Conservation (phyloP, 2,113 vertebrate species). For the Rhinolophus ferrumequinum region DNA sequence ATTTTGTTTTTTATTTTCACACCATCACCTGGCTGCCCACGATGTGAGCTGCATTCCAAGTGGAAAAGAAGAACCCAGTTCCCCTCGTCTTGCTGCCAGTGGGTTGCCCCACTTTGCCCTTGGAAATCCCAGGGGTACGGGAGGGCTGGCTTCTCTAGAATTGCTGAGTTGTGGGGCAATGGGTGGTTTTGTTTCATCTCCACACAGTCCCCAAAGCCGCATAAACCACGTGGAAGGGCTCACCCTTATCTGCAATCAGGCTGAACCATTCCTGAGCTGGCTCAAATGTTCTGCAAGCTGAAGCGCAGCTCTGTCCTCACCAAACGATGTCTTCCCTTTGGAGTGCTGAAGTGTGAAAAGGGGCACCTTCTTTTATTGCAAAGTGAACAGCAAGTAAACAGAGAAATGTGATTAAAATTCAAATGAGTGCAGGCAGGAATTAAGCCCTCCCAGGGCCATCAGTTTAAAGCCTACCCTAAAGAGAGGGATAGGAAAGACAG, state of each 20-base stretch:
- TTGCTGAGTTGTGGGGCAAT: neutral
- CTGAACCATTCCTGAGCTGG: neutral
- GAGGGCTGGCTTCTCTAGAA: neutral
- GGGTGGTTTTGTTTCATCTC: neutral
- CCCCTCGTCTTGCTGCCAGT: neutral
- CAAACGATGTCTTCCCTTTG: neutral
- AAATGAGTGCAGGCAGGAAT: neutral
- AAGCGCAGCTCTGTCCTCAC: neutral
- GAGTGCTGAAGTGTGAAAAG: neutral
- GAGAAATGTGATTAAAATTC: conserved; percentile 11
- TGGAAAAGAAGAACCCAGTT: neutral
- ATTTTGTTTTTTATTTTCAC: neutral
- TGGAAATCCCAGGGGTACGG: neutral
- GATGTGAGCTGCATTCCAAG: neutral
- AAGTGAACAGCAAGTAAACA: conserved; percentile 28
- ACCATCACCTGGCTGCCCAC: neutral
- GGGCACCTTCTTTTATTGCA: conserved; percentile 28
- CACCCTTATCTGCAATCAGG: neutral
- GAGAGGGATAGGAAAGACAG: neutral
- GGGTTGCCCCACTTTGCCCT: neutral
- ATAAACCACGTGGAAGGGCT: neutral
- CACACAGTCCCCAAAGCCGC: neutral
- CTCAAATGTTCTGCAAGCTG: neutral
- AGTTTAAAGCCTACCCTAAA: neutral
- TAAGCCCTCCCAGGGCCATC: neutral